Evolutionary conservation across 2,113 vertebrate genomes (phyloP).

Genomic region (Kryptolebias marmoratus): DNA sequence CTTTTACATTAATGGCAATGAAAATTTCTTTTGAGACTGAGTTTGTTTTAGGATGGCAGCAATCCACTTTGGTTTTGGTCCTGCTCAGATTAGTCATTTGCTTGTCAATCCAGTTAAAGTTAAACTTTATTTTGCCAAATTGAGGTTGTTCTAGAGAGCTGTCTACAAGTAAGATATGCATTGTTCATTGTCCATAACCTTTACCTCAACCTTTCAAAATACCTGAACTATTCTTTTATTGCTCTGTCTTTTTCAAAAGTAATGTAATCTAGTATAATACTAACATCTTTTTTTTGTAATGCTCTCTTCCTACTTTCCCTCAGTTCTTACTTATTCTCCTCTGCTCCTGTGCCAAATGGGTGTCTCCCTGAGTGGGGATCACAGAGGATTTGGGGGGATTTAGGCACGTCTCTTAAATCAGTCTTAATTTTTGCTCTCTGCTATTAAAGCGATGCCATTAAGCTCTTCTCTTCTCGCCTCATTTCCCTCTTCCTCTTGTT

Average conservation of each 20-base stretch:
- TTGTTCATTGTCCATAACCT: background rate
- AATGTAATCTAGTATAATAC: constrained; percentile 10
- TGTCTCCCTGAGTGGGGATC: constrained; percentile 93
- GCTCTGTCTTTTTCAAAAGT: background rate
- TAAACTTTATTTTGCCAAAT: no score
- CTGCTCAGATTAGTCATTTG: no score
- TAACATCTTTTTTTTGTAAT: constrained; percentile 9
- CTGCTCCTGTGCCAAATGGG: constrained; percentile 90
- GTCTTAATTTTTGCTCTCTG: constrained; percentile 99
- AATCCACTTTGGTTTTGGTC: no score
- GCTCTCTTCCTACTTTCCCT: constrained; percentile 16
- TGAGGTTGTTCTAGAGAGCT: no score
- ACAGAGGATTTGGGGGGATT: constrained; percentile 91
- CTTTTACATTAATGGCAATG: no score
- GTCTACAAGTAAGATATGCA: no score
- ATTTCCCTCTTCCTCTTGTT: constrained; percentile 99
- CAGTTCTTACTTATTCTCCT: constrained; percentile 22
- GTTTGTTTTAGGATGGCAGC: background rate
- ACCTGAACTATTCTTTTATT: background rate
- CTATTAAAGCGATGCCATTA: constrained; percentile 99
- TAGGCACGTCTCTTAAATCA: constrained; percentile 89
- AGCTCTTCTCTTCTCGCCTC: constrained; percentile 96
- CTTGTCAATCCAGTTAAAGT: no score
- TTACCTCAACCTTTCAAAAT: background rate
- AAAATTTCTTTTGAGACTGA: background rate